Conservation (phyloP, 2,797 vertebrate genomes). For the Mus spretus region DNA sequence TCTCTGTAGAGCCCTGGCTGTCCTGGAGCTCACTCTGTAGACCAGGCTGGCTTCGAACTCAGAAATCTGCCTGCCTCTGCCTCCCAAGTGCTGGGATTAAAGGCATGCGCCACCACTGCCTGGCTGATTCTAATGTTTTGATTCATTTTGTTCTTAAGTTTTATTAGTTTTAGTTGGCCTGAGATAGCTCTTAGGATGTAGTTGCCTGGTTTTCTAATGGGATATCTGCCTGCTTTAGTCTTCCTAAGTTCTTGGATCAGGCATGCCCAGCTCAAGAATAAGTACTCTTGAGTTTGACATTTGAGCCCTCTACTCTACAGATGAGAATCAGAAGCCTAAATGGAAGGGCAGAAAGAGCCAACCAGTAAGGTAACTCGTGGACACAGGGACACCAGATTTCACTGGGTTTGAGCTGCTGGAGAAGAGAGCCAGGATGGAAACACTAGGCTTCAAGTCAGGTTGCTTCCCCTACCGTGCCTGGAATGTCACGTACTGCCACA, state of each 20-base stretch:
- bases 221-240: neutral
- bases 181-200: neutral
- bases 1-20: no score
- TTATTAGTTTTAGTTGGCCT: neutral
- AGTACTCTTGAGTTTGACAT: neutral
- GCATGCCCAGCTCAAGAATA: neutral
- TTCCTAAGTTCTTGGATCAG: neutral
- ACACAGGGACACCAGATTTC: neutral
- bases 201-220: no score
- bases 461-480: neutral
- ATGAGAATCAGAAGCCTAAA: slow-evolving; percentile 13
- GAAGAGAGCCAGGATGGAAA: neutral
- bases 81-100: no score
- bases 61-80: no score
- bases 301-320: neutral
- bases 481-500: neutral
- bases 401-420: neutral
- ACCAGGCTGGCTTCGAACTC: no score
- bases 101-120: no score
- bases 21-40: no score
- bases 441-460: neutral
- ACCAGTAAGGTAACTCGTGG: neutral
- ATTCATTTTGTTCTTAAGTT: neutral
- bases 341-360: neutral
- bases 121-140: neutral